phyloP scores from a whole-genome alignment of 1,140 invertebrate species.

The Brachionus asplanchnoidis region DNA sequence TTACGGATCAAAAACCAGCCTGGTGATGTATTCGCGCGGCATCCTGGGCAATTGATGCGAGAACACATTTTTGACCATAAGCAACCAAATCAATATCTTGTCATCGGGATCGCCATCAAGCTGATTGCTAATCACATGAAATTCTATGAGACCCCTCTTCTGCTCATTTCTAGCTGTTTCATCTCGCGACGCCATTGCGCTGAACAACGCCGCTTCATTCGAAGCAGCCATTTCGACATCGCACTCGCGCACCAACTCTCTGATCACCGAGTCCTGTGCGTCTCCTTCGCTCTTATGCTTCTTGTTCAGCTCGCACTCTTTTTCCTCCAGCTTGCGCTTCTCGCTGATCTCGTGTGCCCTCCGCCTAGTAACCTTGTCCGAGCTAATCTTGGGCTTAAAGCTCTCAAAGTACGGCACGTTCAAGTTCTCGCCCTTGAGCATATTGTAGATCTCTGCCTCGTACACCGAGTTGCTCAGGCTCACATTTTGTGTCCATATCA shows the following conservation, averaged over 20 bases:
- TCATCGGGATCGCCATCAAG: conserved; percentile 66
- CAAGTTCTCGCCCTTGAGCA: conserved; percentile 7
- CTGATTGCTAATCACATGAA: conserved; percentile 87
- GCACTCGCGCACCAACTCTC: neutral
- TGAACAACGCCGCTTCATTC: conserved; percentile 47
- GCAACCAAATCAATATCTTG: conserved; percentile 65
- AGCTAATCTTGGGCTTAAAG: neutral
- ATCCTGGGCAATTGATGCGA: conserved; percentile 90
- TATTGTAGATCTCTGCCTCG: conserved; percentile 8
- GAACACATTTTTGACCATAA: conserved; percentile 89
- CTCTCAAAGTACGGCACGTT: neutral
- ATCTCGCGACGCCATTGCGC: conserved; percentile 67
- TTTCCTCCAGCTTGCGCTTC: conserved; percentile 19
- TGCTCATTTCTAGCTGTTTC: conserved; percentile 85
- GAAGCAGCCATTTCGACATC: neutral
- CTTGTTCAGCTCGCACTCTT: conserved; percentile 22
- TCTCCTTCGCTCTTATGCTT: neutral
- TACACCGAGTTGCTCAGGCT: neutral
- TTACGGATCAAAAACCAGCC: conserved; percentile 92
- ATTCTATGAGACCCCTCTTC: conserved; percentile 77
- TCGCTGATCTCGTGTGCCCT: conserved; percentile 5
- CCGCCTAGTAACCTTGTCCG: neutral
- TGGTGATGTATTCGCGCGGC: conserved; percentile 95
- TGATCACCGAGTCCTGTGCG: neutral
- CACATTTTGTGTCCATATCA: neutral